Evolutionary conservation across 2,113 vertebrate species (phyloP).

Genomic region (Monarcha castaneiventris): DNA sequence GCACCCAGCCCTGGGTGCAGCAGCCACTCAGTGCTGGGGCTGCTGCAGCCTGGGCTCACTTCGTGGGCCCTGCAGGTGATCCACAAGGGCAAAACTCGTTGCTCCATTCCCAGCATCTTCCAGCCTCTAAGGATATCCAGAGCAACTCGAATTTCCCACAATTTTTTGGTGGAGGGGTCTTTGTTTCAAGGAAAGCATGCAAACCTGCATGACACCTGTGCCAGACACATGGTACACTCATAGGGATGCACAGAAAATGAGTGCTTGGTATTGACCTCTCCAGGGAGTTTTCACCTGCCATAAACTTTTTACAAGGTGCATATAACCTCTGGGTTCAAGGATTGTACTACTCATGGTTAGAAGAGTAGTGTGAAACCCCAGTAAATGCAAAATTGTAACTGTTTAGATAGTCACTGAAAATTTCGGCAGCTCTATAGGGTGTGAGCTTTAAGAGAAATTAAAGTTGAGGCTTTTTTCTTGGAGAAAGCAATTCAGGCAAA

Average conservation of each 20-base stretch:
- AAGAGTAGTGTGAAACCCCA: neutral
- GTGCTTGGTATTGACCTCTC: neutral
- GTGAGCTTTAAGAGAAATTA: neutral
- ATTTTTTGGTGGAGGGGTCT: rapidly evolving
- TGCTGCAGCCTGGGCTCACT: neutral
- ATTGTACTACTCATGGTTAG: neutral
- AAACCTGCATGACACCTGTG: neutral
- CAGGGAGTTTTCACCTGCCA: neutral
- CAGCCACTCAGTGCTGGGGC: rapidly evolving
- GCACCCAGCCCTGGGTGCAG: neutral
- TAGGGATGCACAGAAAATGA: neutral
- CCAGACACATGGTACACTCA: neutral
- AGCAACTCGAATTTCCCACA: neutral
- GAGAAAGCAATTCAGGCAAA: neutral
- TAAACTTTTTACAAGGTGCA: neutral
- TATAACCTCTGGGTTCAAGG: neutral
- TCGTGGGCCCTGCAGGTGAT: neutral
- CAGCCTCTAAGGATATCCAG: too few species aligned
- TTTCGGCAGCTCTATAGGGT: neutral
- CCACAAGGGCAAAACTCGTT: neutral
- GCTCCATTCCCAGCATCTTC: neutral
- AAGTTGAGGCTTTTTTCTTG: neutral
- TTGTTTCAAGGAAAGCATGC: neutral
- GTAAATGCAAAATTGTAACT: neutral
- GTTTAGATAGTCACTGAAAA: neutral